Evolutionary conservation across 1,140 invertebrate genomes (phyloP), one percentile per base, ranked within the genome.

Genomic region (Drosophila oshimai): DNA sequence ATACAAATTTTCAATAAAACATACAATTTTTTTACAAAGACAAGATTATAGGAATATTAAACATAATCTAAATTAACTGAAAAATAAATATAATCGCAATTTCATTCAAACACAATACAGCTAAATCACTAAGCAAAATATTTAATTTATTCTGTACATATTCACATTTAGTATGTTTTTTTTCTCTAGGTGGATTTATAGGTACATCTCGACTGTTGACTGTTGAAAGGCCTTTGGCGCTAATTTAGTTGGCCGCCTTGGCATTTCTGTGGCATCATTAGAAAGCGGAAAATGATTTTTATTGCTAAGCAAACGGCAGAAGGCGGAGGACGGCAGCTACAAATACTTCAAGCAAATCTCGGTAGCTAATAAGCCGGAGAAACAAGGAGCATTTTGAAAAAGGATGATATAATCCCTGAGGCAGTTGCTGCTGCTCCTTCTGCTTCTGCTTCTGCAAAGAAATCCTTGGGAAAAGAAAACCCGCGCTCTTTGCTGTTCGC

Each of bases 201-300:
- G n/a, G n/a, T 58, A 53, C 34, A 24, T 17, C 17, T 4, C 18
- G 60, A 49, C 44, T 71, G 45, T 33, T 76, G 73, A 69, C 15
- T 70, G 42, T 20, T 34, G 55, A 64, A 54, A 60, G 41, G 58
- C 74, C 60, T 55, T 12, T 42, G 76, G 73, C 72, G 39, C 41
- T 61, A 69, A 64, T 72, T 86, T 72, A 86, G 75, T 68, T 72
- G 60, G 70, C 55, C 54, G 64, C 55, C 65, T 44, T 6, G n/a
- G 36, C 58, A 57, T 36, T 65, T 60, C 44, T 62, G 57, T 10
- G 41, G 71, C 80, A 47, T 84, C 80, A 84, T 84, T 80, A 86
- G 79, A 86, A 65, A 62, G 67, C 71, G 68, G 24, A 75, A 75
- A 84, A 84, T 79, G 57, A 84, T 84, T 84, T 70, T 84, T 86